A percentile compares a stretch with the other conserved stretches of the same genome.
Evolutionary conservation across 2,797 vertebrate genomes (phyloP).

Genomic region (Perodicticus potto): DNA sequence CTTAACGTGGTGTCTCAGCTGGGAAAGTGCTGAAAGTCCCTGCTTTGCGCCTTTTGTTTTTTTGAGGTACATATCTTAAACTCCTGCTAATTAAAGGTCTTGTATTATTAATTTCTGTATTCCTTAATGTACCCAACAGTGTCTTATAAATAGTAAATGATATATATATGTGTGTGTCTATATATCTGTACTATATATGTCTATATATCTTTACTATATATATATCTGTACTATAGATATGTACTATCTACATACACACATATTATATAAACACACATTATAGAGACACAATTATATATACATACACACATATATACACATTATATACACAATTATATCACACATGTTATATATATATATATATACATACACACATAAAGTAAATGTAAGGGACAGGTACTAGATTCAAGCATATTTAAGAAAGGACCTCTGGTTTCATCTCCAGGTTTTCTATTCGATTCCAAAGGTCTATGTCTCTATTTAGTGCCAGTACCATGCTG

Average conservation of each 20-base stretch:
- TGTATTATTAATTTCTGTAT: background rate
- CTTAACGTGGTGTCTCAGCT: background rate
- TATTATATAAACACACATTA: too few species aligned
- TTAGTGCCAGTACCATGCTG: too few species aligned
- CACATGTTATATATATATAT: background rate
- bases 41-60: background rate
- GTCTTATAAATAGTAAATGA: background rate
- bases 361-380: too few species aligned
- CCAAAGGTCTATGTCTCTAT: too few species aligned
- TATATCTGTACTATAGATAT: too few species aligned
- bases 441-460: too few species aligned
- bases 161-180: background rate
- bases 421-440: background rate
- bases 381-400: background rate
- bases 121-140: background rate
- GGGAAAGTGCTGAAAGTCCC: background rate
- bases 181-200: too few species aligned
- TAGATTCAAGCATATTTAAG: background rate
- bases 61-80: background rate
- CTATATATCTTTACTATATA: too few species aligned
- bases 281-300: too few species aligned
- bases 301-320: too few species aligned
- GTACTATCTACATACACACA: background rate
- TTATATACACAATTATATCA: too few species aligned
- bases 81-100: background rate